phyloP scores from a whole-genome alignment of 2,888 invertebrate genomes.

The Sipha maydis region DNA sequence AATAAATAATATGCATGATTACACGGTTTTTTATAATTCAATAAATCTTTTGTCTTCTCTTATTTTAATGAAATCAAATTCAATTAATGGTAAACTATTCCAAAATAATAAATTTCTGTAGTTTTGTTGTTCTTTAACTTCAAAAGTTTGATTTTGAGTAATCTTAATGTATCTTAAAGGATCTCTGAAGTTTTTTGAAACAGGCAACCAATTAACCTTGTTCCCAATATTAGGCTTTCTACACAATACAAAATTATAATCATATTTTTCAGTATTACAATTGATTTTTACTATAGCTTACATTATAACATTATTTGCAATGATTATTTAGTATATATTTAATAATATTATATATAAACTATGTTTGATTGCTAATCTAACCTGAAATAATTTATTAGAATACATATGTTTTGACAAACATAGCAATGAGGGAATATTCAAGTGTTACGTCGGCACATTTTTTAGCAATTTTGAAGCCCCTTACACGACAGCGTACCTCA shows the following conservation, averaged over 20 bases:
- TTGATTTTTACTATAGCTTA: neutral
- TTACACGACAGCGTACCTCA: too few relatives aligned
- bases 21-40: neutral
- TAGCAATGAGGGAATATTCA: too few relatives aligned
- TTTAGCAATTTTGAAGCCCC: too few relatives aligned
- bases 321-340: neutral
- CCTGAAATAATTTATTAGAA: too few relatives aligned
- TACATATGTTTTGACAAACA: too few relatives aligned
- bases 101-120: neutral
- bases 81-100: neutral
- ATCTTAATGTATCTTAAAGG: neutral
- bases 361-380: too few relatives aligned
- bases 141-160: neutral
- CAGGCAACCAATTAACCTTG: neutral
- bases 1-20: too few relatives aligned
- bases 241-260: neutral
- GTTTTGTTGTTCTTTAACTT: neutral
- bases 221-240: neutral
- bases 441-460: too few relatives aligned
- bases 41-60: neutral
- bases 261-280: neutral
- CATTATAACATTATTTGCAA: too few relatives aligned
- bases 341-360: neutral
- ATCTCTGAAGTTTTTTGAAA: neutral
- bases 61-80: neutral